Base-by-base conservation (phyloP, 35 echinoderm and acorn worm species). In the Apostichopus japonicus region DNA sequence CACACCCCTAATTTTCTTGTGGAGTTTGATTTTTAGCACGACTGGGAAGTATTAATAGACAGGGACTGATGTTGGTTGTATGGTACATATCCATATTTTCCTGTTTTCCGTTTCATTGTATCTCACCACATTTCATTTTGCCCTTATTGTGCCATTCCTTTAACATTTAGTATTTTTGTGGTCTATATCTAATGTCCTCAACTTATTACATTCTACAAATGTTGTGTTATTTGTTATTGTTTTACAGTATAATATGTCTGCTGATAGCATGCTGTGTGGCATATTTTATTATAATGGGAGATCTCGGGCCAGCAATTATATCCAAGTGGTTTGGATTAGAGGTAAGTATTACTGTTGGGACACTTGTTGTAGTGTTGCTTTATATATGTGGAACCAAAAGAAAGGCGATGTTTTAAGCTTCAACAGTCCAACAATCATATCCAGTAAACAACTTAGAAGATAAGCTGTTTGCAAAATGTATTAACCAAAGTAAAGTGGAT, bases 271-370 rank as follows among this genome's bases (percentile, higher is more conserved):
- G 95, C 19, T 96, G 95, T 86, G 92, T 99, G 63, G 95, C 97
- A 59, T 99, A 96, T 78, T 99, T 96, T 79, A 87, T 96, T 15
- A 96, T 96, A 44, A 96, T 96, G 67, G 97, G 97, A 65, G 97
- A 99, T 78, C 84, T 99, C 8, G 95, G 93, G 4, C 97, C 97
- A 84, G 90, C 95, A 13, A 94, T 96, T n/a, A 83, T 99, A 44
- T 96, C 97, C 72, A 99, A 96, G 77, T 99, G 94, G 92, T 55
- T 87, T 59, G 92, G 90, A 25, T 56, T 96, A 77, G 88, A 96
- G 55, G 97, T 99, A 92, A 88, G 93, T 93, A 21, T 13, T 53
- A 13, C 6, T 44, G 33, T 44, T 44, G 33, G 33, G 33, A 44
- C 4, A 44, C 33, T 44, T 44, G 4, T 61, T 61, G 57, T 13